Base-by-base conservation (phyloP, 2,113 vertebrate genomes). In the Periophthalmodon schlosseri region DNA sequence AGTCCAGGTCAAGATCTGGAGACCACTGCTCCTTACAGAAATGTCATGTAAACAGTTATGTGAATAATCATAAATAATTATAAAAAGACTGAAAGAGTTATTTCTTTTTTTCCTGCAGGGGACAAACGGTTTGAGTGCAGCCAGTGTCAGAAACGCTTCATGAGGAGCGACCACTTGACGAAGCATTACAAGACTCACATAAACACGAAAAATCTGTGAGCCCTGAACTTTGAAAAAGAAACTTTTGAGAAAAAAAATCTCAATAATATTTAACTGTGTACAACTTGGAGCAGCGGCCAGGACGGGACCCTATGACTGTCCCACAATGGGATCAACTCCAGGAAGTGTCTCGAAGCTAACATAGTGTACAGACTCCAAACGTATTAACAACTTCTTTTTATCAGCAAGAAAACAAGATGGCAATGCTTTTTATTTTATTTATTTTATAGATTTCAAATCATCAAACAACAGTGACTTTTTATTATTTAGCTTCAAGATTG, bases 171-270 rank as follows among this genome's bases (percentile, higher is more conserved):
- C 92, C 97, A 99, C 89, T 95, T 99, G 80, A 97, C 96, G n/a
- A 99, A 99, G 94, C 97, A 99, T 94, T 99, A 97, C 82, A 99
- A 99, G 90, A 99, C 97, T 52, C 97, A 99, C 93, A 95, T 99
- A 89, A 97, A 96, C 94, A 96, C 96, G 85, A 99, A 99, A 94
- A 98, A 96, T 94, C 93, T 99, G 94, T 99, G 95, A 96, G 85
- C 56, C 11, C 69, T 15, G 15, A 13, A 56, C 69, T 44, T 33
- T 13, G 46, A 66, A 24, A 61, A 24, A 82, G 60, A 33, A 57
- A 78, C 67, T 80, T 67, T 72, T 21, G 81, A 74, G 80, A 56
- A 77, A 71, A 63, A 34, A 18, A 34, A 34, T 24, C 24, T 24
- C 13, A 18, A 34, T 28, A 60, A 28, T 34, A 63, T 63, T 34